Conservation (phyloP, 2,888 invertebrate species). For the Lepidochrysops patricia region DNA sequence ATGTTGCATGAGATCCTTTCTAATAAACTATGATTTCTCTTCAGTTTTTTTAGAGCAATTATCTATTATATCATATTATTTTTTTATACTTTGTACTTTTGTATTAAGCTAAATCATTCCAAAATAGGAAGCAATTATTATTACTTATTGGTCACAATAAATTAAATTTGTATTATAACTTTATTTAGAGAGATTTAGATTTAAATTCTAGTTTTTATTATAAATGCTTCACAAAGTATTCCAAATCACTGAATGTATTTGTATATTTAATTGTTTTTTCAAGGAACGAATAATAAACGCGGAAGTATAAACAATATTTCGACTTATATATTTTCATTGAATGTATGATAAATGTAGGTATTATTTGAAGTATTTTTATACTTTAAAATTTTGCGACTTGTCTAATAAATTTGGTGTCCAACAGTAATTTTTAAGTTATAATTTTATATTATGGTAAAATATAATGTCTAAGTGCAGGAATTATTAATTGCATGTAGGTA, state of each 20-base stretch:
- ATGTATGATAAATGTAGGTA: not conserved
- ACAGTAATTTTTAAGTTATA: not conserved
- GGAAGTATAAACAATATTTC: not conserved
- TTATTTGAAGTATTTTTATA: not conserved
- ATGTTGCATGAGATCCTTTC: not conserved
- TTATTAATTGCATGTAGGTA: too few species aligned
- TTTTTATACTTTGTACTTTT: not conserved
- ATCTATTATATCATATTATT: not conserved
- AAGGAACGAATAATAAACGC: not conserved
- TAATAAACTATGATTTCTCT: not conserved
- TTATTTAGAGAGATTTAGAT: too few species aligned
- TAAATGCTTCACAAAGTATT: too few species aligned
- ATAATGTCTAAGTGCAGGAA: too few species aligned
- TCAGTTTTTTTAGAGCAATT: not conserved
- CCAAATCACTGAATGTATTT: not conserved
- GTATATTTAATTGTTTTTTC: not conserved
- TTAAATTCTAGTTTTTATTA: too few species aligned
- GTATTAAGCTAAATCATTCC: not conserved
- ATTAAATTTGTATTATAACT: too few species aligned
- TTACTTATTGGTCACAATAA: too few species aligned
- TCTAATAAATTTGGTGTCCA: not conserved
- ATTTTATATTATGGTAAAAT: too few species aligned
- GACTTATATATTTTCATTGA: not conserved
- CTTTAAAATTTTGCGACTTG: too few species aligned
- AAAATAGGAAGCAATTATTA: not conserved